phyloP scores from a whole-genome alignment of 1,140 invertebrate species.

The Drosophila busckii region DNA sequence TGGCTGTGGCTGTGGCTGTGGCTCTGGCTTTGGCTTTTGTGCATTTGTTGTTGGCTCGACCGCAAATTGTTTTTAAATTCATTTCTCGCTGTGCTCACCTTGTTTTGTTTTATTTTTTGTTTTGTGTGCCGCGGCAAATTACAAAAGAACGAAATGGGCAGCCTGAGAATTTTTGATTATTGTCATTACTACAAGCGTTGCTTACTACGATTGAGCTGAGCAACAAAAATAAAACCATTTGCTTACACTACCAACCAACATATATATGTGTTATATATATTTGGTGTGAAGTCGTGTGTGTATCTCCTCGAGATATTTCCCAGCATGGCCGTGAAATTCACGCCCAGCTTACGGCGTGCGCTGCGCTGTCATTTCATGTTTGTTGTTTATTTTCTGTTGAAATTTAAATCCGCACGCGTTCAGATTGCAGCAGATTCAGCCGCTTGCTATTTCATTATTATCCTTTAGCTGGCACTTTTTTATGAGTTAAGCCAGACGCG shows the following conservation, averaged over 20 bases:
- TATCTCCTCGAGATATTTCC: conserved; percentile 43
- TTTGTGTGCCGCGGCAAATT: conserved; percentile 42
- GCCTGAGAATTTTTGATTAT: conserved; percentile 75
- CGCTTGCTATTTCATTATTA: conserved; percentile 55
- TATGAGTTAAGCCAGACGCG: conserved; percentile 76
- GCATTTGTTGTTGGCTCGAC: conserved; percentile 44
- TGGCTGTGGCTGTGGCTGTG: too few species aligned
- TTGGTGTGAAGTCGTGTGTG: conserved; percentile 33
- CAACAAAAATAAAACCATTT: conserved; percentile 51
- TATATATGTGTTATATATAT: neutral
- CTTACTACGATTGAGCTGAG: too few species aligned
- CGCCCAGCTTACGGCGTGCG: conserved; percentile 3
- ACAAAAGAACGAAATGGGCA: conserved; percentile 61
- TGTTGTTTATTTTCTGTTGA: conserved; percentile 69
- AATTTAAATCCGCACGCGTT: conserved; percentile 73
- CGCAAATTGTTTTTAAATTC: conserved; percentile 77
- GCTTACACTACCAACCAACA: conserved; percentile 16
- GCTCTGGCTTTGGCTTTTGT: conserved; percentile 47
- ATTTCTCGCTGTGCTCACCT: conserved; percentile 49
- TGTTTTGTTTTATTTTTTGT: conserved; percentile 14
- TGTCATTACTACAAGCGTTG: conserved; percentile 72
- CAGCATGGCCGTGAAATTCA: conserved; percentile 33
- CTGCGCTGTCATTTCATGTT: conserved; percentile 31
- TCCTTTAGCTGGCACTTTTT: conserved; percentile 71
- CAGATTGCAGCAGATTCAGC: conserved; percentile 18